Evolutionary conservation across 2,888 invertebrate genomes (phyloP), one percentile per base, ranked within the genome.

Genomic region (Harpagoxenus sublaevis): DNA sequence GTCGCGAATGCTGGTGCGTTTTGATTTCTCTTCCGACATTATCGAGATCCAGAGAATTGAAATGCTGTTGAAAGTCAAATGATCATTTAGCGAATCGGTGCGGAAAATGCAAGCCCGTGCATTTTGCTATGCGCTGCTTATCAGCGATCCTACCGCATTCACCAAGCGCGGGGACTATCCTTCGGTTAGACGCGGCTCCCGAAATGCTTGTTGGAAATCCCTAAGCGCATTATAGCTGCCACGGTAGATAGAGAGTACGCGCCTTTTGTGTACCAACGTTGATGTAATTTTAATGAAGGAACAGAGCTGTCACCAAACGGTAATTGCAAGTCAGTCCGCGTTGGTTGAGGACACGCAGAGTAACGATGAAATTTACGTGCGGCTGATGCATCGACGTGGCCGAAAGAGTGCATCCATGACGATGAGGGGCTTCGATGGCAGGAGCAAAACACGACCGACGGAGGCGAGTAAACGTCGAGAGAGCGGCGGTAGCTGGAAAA

Each of bases 261-360:
- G 57, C 70, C 71, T 87, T 23, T 70, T 84, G 55, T 87, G 81
- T 77, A 84, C 55, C 70, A 87, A 87, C 90, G 90, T 86, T 90
- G 90, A 90, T 89, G 90, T 87, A 87, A 89, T 91, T 90, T 90
- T 90, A 90, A 90, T 85, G 90, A 90, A 89, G 85, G 86, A 81
- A 57, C 48, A 66, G 60, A 23, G 60, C 35, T 65, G 82, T 79
- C 73, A 82, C 86, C 75, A 78, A 91, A 86, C 81, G 82, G 68
- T 88, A 90, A 90, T 90, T 89, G 88, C 87, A 66, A 88, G 87
- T 89, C 90, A 85, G 85, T 62, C 42, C 68, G 78, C 65, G 65
- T 53, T 48, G 70, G 31, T 18, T 23, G 55, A 23, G 23, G 23
- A 73, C 60, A 73, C 79, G 74, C 74, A 35, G 60, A 28, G 42